Evolutionary conservation across 2,888 invertebrate species (phyloP), one percentile per base, ranked within the genome.

Genomic region (Ennomos fuscantarius): DNA sequence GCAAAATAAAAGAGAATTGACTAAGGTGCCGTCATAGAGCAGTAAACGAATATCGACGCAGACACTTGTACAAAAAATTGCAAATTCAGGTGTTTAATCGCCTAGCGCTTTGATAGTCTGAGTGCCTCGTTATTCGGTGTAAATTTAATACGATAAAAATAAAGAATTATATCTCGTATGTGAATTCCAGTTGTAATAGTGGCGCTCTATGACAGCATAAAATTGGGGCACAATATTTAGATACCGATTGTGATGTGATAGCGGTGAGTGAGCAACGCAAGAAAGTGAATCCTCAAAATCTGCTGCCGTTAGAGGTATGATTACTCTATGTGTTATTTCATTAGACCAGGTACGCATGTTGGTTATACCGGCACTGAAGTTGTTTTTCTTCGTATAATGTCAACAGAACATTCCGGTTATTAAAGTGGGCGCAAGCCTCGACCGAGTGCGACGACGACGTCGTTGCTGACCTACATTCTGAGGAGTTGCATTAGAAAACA

Each of bases 401-500:
- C 51, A 55, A 60, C 51, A 55, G 39, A 59, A 48, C 55, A 55
- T 51, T 51, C 55, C 60, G 55, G 54, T 51, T 62, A 56, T 55
- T 57, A 50, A 57, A 60, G 52, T 63, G 51, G 49, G 52, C 51
- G 43, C 55, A 53, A 62, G 52, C 60, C 55, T 60, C 50, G 58
- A 63, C 59, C 45, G 56, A 50, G 57, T 54, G 53, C 78, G 74
- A 70, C 75, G 76, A 79, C 77, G 79, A 70, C 75, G 76, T 79
- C 77, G 79, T 78, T 77, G 72, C 79, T 85, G 89, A 86, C 89
- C 91, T 74, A 90, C 83, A 89, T 91, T 84, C 80, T 78, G 78
- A 78, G 77, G 78, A 83, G 83, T 89, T 89, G 87, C 88, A 86
- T 85, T 88, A 86, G 83, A 89, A 86, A 88, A 87, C 80, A 84